Conservation (phyloP, 2,113 vertebrate genomes). For the Hipposideros armiger region DNA sequence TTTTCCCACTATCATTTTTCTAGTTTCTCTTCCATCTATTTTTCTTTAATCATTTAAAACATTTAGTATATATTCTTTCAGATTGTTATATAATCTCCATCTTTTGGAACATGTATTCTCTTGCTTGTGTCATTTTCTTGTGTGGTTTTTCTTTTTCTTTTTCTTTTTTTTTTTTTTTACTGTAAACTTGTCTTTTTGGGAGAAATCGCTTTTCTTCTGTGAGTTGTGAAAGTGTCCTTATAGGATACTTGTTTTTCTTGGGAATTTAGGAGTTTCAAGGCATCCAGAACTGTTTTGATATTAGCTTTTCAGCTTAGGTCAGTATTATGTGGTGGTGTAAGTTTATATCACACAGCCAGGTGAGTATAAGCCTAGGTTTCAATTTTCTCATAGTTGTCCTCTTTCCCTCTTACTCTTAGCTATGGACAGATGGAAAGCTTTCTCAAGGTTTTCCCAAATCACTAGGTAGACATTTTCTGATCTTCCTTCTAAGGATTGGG, state of each 20-base stretch:
- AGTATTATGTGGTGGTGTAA: neutral
- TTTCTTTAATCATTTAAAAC: neutral
- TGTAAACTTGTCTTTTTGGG: neutral
- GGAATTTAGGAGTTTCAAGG: neutral
- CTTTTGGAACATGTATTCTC: neutral
- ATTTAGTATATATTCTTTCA: neutral
- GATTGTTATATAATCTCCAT: neutral
- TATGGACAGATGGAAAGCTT: neutral
- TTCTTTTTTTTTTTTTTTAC: slow-evolving; percentile 8
- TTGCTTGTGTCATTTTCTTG: neutral
- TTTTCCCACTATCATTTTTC: neutral
- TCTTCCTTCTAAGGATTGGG: neutral
- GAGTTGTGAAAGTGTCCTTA: neutral
- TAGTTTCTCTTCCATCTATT: neutral
- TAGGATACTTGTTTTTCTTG: neutral
- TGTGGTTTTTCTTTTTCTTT: neutral
- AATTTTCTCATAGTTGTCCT: neutral
- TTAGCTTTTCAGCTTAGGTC: neutral
- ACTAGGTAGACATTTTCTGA: neutral
- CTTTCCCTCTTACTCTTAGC: neutral
- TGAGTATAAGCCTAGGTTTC: neutral
- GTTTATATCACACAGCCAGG: neutral
- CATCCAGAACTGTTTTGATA: neutral
- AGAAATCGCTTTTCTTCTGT: neutral
- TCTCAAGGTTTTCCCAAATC: neutral